Base-by-base conservation (phyloP, 1,140 invertebrate genomes). In the Aphaenogaster rudis region DNA sequence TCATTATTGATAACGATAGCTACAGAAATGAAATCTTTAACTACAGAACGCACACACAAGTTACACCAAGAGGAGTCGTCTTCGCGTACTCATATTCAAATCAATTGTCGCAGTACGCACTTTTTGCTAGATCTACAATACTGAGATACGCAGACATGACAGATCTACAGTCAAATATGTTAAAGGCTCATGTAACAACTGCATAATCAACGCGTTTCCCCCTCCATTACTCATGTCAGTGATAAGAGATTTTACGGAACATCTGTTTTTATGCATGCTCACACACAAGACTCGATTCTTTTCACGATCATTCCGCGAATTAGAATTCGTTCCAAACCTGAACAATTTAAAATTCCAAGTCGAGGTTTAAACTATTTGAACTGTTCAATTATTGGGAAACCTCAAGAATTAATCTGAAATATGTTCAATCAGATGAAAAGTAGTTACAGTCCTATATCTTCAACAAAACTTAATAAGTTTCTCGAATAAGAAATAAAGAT, bases 221-320 rank as follows among this genome's bases (percentile, higher is more conserved):
- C 42, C 33, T 66, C n/a, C 45, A 36, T 3, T 63, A 45, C 2
- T 45, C 15, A 28, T 28, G 3, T 21, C 9, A 28, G 3, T 33
- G 59, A 79, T 79, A 79, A 78, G 57, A 78, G 33, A 79, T 50
- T 79, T 79, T 79, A 15, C 45, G 9, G 28, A 79, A 66, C 8
- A 6, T 64, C 2, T 11, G 59, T 78, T 78, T 78, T 13, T 2
- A 33, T 50, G 9, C 17, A 15, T 3, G 28, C 5, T 78, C 3
- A 45, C 63, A 21, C 17, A 13, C 17, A 9, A 52, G 17, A 33
- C 9, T 28, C 57, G 21, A 78, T 61, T 63, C 21, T 61, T 48
- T 48, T 48, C 39, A 13, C 5, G 48, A 48, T 33, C 2, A 45
- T 64, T 33, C 48, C 15, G 15, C 1, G 5, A 36, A 48, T n/a